Evolutionary conservation across 2,113 vertebrate species (phyloP).

Genomic region (Myxocyprinus asiaticus): DNA sequence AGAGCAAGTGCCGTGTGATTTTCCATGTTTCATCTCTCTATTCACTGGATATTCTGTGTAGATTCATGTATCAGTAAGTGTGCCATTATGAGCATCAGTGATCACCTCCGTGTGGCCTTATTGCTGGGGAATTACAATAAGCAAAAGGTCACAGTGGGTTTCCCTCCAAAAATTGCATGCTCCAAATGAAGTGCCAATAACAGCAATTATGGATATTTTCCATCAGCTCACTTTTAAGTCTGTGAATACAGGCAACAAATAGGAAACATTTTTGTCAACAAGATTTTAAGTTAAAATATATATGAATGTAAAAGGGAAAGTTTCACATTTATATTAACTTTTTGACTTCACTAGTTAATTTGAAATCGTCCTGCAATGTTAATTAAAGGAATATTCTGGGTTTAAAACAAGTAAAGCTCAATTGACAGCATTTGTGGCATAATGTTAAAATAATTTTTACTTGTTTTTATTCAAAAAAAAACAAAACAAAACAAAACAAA

Average conservation of each 20-base stretch:
- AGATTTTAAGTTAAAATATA: no score
- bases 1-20: constrained; percentile 42
- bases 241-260: constrained; percentile 72
- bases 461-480: no score
- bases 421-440: no score
- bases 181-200: constrained; percentile 78
- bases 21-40: constrained; percentile 37
- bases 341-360: no score
- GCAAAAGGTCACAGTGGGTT: constrained; percentile 76
- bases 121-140: constrained; percentile 77
- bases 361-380: no score
- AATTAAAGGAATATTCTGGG: no score
- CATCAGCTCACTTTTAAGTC: constrained; percentile 60
- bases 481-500: no score
- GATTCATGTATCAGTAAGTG: constrained; percentile 77
- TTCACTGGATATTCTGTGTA: constrained; percentile 66
- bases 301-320: no score
- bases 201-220: constrained; percentile 76
- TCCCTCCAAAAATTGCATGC: constrained; percentile 73
- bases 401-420: no score
- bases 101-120: constrained; percentile 78
- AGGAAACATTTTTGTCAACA: constrained; percentile 64
- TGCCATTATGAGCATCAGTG: constrained; percentile 80
- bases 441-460: no score
- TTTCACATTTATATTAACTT: no score